These are phyloP conservation scores for Macrotis lagotis DNA, from an alignment of 2,113 vertebrate genomes.

Conservation along the genomic window DNA sequence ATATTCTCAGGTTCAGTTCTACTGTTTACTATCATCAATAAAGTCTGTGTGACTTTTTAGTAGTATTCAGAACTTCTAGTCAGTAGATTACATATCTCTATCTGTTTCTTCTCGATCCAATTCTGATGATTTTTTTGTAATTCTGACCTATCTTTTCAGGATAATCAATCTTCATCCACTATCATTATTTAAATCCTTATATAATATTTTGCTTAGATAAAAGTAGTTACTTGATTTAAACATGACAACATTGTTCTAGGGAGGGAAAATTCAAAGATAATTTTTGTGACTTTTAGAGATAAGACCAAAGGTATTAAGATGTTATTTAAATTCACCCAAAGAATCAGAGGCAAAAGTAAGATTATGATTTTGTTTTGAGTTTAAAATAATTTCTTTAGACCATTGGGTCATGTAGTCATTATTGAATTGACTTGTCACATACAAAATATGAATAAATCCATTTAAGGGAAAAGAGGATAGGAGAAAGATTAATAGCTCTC, in stretches of 20 bases:
- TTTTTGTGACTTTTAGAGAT: neutral
- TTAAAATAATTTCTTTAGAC: slow-evolving; percentile 52
- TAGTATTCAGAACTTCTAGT: neutral
- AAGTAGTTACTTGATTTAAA: neutral
- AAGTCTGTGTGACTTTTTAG: neutral
- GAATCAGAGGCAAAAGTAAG: slow-evolving; percentile 9
- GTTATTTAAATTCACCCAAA: neutral
- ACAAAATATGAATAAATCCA: slow-evolving; percentile 62
- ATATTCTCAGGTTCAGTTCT: neutral
- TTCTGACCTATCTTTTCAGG: neutral
- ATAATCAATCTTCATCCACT: neutral
- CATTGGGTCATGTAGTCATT: slow-evolving; percentile 39
- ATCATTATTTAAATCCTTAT: neutral
- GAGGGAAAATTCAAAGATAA: neutral
- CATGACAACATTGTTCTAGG: neutral
- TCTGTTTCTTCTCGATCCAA: neutral
- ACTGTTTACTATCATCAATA: neutral
- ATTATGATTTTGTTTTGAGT: slow-evolving; percentile 15
- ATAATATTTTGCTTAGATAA: neutral
- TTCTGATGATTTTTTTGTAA: neutral
- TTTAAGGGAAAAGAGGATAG: slow-evolving; percentile 52
- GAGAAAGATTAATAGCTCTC: slow-evolving; percentile 62
- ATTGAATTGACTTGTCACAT: slow-evolving; percentile 52
- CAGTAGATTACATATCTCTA: neutral
- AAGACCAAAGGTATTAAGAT: neutral